Evolutionary conservation across 2,797 vertebrate genomes (phyloP).

Genomic region (Emys orbicularis): DNA sequence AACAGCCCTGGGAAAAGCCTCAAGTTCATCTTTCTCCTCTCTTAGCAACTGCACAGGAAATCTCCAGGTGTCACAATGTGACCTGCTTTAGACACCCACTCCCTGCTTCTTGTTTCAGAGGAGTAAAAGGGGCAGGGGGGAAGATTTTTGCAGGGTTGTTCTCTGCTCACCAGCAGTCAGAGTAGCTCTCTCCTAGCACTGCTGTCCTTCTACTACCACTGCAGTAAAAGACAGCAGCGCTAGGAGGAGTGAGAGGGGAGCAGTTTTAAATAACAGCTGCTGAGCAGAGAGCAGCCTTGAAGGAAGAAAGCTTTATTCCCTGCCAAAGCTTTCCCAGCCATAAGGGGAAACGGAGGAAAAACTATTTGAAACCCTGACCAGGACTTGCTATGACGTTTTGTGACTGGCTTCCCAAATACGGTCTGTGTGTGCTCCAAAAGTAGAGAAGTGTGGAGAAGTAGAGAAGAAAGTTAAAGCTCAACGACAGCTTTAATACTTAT

Average conservation of each 20-base stretch:
- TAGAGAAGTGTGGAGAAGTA: background rate
- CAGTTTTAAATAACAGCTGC: constrained; percentile 10
- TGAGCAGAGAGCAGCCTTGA: constrained; percentile 5
- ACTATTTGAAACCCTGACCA: too few relatives aligned
- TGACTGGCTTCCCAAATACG: too few relatives aligned
- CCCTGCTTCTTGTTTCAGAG: background rate
- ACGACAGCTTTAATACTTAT: background rate
- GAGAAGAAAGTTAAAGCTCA: background rate
- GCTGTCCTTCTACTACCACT: constrained; percentile 5
- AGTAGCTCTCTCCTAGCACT: background rate
- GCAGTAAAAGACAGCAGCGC: background rate
- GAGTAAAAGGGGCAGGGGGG: background rate
- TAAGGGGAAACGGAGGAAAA: too few relatives aligned
- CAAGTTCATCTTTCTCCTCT: background rate
- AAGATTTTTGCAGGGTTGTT: background rate
- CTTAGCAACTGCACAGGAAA: background rate
- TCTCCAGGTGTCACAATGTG: background rate
- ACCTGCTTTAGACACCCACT: background rate
- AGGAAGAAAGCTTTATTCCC: background rate
- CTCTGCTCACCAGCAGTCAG: background rate
- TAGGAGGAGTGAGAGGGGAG: constrained; percentile 23
- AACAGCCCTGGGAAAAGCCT: background rate
- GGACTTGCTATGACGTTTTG: too few relatives aligned
- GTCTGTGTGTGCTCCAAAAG: background rate
- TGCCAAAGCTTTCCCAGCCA: too few relatives aligned